Conservation (phyloP, 1,140 invertebrate species). For the Drosophila arizonae region DNA sequence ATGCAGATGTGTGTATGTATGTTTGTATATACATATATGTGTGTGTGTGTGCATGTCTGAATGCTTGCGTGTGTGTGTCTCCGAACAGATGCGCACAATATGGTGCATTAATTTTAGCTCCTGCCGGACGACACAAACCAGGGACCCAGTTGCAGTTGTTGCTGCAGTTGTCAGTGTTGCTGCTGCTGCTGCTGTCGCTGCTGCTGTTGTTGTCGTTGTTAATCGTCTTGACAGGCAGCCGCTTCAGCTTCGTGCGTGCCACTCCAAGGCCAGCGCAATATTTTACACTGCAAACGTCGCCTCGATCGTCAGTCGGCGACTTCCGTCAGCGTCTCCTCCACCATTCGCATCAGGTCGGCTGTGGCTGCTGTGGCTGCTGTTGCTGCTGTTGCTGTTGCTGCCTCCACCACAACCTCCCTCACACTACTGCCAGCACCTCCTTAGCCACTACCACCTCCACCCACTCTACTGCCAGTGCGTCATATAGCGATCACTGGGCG, state of each 20-base stretch:
- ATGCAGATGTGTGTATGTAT: neutral
- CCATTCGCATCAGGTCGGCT: neutral
- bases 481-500: neutral
- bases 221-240: constrained; percentile 75
- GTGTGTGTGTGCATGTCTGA: constrained; percentile 28
- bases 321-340: constrained; percentile 55
- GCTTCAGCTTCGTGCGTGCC: constrained; percentile 69
- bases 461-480: constrained; percentile 1
- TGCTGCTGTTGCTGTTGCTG: neutral
- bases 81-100: constrained; percentile 73
- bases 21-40: neutral
- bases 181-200: constrained; percentile 28
- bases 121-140: constrained; percentile 58
- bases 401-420: constrained; percentile 7
- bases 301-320: constrained; percentile 46
- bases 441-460: neutral
- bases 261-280: constrained; percentile 77
- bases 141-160: constrained; percentile 55
- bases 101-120: constrained; percentile 67
- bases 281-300: constrained; percentile 64
- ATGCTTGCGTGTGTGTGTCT: constrained; percentile 26
- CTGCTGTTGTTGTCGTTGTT: constrained; percentile 42
- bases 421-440: neutral
- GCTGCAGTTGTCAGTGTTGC: constrained; percentile 23
- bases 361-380: no score